Base-by-base conservation (phyloP, 2,113 vertebrate genomes). In the Romanogobio albipinnatus region DNA sequence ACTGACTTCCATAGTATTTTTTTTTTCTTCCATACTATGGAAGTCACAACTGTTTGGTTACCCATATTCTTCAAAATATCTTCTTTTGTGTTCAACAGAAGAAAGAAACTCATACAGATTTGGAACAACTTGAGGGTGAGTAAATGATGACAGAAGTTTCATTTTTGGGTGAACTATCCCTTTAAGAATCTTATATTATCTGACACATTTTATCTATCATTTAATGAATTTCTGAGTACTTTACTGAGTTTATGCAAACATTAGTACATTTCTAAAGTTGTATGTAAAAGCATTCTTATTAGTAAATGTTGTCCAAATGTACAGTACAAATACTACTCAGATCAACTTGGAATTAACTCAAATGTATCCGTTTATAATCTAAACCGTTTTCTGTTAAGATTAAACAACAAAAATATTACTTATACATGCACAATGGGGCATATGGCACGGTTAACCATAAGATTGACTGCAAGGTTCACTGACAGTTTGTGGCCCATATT, bases 401-500 rank as follows among this genome's bases (percentile, higher is more conserved):
- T 17, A 76, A 29, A 5, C 49, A 80, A 80, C 39, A 47, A 64
- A 73, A 64, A 17, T 19, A 49, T 11, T 22, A 19, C 24, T 76
- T 9, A 47, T 26, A 43, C 24, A 83, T 43, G 61, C 78, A 81
- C 53, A 74, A 43, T 66, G 61, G 26, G 24, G 68, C 76, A 70
- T 79, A 61, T 49, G 64, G 62, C 76, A 62, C 36, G 17, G 80
- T 81, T 85, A 85, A 61, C 26, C 53, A 9, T 15, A 73, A 26
- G 78, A 49, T 76, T 45, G 15, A 62, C 33, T 14, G 45, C 78
- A 81, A 81, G 53, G 51, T 71, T 78, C 64, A 73, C 24, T 80
- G 64, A 73, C 53, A 22, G 76, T 81, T 47, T 59, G 58, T 81
- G n/a, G 68, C 83, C 53, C 58, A 80, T 80, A 71, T 87, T 73